phyloP scores from a whole-genome alignment of 2,113 vertebrate genomes.

The Podarcis cretensis region DNA sequence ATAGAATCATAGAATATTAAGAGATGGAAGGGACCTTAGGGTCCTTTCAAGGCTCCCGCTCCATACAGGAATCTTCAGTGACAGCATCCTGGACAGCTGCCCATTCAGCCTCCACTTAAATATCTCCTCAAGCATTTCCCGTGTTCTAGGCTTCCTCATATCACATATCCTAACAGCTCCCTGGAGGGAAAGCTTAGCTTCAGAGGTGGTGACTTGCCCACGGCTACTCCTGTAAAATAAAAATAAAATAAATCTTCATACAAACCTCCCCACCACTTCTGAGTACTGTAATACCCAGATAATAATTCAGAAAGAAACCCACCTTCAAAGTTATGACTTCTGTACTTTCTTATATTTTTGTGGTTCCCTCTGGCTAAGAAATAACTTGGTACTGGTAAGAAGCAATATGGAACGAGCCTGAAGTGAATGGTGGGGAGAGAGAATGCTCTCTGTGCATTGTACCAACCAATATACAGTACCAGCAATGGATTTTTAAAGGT shows the following conservation, averaged over 20 bases:
- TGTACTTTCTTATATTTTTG: background rate
- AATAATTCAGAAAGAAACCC: slow-evolving; percentile 4
- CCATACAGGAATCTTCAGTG: no score
- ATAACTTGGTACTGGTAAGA: background rate
- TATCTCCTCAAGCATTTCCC: slow-evolving; percentile 1
- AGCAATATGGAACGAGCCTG: background rate
- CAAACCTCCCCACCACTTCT: background rate
- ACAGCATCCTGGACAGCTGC: no score
- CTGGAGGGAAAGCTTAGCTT: slow-evolving; percentile 11
- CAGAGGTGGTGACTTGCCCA: background rate
- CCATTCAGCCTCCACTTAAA: no score
- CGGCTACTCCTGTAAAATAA: background rate
- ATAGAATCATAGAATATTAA: no score
- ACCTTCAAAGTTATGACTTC: slow-evolving; percentile 15
- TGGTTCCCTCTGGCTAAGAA: slow-evolving; percentile 7
- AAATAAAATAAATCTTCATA: background rate
- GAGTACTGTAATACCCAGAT: background rate
- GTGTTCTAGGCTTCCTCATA: background rate
- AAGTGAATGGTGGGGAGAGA: background rate
- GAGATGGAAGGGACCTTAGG: no score
- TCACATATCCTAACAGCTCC: background rate
- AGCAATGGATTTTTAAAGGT: background rate
- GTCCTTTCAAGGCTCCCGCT: no score
- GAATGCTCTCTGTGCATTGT: background rate
- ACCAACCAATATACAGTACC: background rate